Evolutionary conservation across 1,140 invertebrate genomes (phyloP).

Genomic region (Bombus superbus): DNA sequence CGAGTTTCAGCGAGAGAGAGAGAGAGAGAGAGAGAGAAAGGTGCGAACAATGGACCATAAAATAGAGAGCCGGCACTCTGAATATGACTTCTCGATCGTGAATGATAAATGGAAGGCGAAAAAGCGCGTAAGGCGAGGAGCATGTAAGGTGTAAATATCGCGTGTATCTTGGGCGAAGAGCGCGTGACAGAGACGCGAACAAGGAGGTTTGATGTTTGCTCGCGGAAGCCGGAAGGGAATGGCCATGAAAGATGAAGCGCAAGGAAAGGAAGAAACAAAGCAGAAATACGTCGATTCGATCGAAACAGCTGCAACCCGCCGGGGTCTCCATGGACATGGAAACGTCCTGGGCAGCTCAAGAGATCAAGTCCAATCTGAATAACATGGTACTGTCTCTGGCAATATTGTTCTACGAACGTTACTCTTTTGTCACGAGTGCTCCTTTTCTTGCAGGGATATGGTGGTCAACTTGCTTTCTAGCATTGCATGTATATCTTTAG

Average conservation of each 20-base stretch:
- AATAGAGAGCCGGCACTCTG: neutral
- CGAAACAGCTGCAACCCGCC: constrained; percentile 62
- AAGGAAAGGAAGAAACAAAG: constrained; percentile 11
- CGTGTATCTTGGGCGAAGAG: neutral
- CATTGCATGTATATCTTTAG: too few species aligned
- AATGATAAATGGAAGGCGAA: neutral
- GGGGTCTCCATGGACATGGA: constrained; percentile 82
- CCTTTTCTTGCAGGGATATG: too few species aligned
- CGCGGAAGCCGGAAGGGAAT: neutral
- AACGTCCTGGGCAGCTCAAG: constrained; percentile 83
- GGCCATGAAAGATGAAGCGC: neutral
- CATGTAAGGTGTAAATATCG: neutral
- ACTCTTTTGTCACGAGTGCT: too few species aligned
- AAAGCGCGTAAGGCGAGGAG: neutral
- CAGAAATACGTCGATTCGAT: constrained; percentile 62
- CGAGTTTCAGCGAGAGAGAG: neutral
- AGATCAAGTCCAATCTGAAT: constrained; percentile 62
- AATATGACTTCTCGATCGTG: too few species aligned
- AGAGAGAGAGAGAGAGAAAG: too few species aligned
- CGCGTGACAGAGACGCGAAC: neutral
- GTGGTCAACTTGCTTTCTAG: too few species aligned
- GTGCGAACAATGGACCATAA: neutral
- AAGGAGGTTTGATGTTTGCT: too few species aligned
- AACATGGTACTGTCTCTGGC: constrained; percentile 58
- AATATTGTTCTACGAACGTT: neutral